Evolutionary conservation across 2,797 vertebrate genomes (phyloP).

Genomic region (Sciaenops ocellatus): DNA sequence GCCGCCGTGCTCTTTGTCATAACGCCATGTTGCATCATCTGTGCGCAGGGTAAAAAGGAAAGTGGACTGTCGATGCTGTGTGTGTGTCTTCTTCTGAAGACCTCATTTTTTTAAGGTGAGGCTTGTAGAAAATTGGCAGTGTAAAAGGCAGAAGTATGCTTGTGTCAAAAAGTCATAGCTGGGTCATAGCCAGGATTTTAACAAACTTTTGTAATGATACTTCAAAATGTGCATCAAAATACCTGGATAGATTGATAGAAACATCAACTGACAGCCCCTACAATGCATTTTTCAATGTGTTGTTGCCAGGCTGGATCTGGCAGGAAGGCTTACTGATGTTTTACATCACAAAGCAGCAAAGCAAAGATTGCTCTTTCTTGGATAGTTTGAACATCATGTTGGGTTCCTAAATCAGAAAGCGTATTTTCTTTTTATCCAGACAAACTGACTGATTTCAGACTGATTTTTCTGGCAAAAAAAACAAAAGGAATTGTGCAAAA

Average conservation of each 20-base stretch:
- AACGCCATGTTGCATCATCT: conserved; percentile 16
- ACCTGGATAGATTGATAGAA: not conserved
- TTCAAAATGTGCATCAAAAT: no score
- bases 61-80: conserved; percentile 11
- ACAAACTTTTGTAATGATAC: no score
- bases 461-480: no score
- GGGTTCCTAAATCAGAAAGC: not conserved
- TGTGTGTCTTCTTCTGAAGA: not conserved
- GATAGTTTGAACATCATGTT: not conserved
- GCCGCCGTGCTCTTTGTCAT: conserved; percentile 13
- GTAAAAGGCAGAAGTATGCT: not conserved
- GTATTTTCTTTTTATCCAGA: not conserved
- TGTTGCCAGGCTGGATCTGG: not conserved
- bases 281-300: no score
- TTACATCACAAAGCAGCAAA: not conserved
- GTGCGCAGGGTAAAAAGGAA: conserved; percentile 1
- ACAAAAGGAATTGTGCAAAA: not conserved
- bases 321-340: not conserved
- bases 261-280: not conserved
- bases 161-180: not conserved
- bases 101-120: not conserved
- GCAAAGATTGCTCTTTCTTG: not conserved
- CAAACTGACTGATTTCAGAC: not conserved
- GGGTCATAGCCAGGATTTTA: not conserved
- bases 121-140: not conserved